Base-by-base conservation (phyloP, 2,113 vertebrate genomes). In the Passerina amoena region DNA sequence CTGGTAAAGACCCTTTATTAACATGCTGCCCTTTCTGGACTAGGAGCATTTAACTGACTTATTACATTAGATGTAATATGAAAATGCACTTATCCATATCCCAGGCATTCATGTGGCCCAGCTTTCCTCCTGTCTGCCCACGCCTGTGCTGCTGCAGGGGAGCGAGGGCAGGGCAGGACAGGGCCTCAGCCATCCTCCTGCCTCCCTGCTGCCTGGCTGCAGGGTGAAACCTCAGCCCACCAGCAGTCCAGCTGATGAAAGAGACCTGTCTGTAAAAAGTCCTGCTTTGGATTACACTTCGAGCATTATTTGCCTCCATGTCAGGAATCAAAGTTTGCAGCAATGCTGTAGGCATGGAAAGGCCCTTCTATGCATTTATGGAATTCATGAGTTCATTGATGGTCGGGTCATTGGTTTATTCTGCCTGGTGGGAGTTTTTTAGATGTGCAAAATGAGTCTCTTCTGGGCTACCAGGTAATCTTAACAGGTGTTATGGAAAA, bases 41-140 rank as follows among this genome's bases (percentile, higher is more conserved):
- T 31, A 44, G 73, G 78, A 60, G 72, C 86, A 48, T 93, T 97
- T 95, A 88, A 86, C 83, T 94, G 91, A 92, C 64, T 91, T 96
- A 95, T 38, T 85, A 93, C 69, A 64, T 96, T 86, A 87, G 89
- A 96, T 70, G 76, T 63, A 94, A 94, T 94, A 94, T 91, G 86
- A 94, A 96, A 94, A 92, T 96, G 78, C 94, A 94, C 84, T 95
- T 95, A 90, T 72, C 85, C 37, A 6, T 86, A 63, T 82, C 86
- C 47, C 44, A 69, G 73, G 54, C 50, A 25, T 6, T 14, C 73
- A 76, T 0, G 0, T 56, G 73, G 64, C n/a, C 53, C 77, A 40
- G 71, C 51, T 84, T 73, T 47, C 57, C 1, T 4, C 44, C 47
- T 38, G n/a, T 27, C 71, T 23, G 37, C 71, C 79, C 59, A 68